Evolutionary conservation across 2,113 vertebrate species (phyloP).

Genomic region (Scytalopus superciliaris): DNA sequence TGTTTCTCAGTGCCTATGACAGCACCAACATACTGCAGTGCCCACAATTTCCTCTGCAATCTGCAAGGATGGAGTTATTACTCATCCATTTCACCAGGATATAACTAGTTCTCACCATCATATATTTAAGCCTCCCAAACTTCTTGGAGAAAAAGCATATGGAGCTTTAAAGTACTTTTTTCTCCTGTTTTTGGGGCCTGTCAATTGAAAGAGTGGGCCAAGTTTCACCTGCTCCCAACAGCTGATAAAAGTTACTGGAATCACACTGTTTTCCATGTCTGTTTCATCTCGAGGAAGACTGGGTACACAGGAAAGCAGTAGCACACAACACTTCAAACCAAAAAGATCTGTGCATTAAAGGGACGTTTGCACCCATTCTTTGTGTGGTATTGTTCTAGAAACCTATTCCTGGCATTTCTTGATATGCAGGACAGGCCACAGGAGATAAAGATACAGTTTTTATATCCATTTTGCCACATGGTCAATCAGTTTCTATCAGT

Average conservation of each 20-base stretch:
- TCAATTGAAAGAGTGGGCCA: background rate
- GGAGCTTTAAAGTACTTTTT: background rate
- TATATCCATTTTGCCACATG: background rate
- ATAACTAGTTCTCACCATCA: background rate
- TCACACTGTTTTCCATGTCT: background rate
- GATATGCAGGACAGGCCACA: background rate
- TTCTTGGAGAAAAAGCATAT: background rate
- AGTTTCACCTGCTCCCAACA: background rate
- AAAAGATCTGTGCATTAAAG: background rate
- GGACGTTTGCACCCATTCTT: background rate
- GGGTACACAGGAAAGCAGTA: background rate
- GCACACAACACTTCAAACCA: background rate
- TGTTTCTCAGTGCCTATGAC: background rate
- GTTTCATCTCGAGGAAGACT: background rate
- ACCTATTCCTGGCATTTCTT: background rate
- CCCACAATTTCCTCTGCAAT: slow-evolving; percentile 18
- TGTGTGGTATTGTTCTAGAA: background rate
- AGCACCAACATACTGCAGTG: background rate
- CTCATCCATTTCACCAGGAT: slow-evolving; percentile 28
- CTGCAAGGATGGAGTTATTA: background rate
- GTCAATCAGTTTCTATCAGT: background rate
- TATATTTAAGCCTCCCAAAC: background rate
- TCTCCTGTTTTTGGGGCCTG: background rate
- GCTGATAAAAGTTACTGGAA: background rate
- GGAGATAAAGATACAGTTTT: background rate